Percentiles rank a stretch among this genome's conserved stretches.
Conservation (phyloP, 64 coral and sea anemone genomes). For the Dendronephthya gigantea region DNA sequence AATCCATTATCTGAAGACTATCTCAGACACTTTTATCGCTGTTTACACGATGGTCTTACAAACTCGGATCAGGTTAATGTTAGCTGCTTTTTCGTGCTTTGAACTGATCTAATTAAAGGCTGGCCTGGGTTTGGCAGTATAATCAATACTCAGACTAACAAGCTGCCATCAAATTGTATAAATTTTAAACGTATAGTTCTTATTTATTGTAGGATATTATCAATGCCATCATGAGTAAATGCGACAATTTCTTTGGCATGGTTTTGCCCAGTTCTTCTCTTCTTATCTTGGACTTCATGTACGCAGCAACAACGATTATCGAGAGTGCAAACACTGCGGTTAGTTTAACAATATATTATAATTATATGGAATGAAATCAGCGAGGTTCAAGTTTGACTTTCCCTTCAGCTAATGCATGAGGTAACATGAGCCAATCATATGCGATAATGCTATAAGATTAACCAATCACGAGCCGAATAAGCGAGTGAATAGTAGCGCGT, state of each 20-base stretch:
- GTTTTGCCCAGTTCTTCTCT: constrained; percentile 81
- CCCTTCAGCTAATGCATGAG: too few species aligned
- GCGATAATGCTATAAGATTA: too few species aligned
- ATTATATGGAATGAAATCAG: neutral
- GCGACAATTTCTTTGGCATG: constrained; percentile 76
- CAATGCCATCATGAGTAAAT: constrained; percentile 74
- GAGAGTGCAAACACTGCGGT: constrained; percentile 76
- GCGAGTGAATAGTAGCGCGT: too few species aligned
- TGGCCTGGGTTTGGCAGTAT: too few species aligned
- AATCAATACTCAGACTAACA: too few species aligned
- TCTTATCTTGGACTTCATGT: constrained; percentile 89
- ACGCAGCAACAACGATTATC: constrained; percentile 65
- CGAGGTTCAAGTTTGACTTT: neutral
- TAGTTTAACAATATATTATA: neutral
- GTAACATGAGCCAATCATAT: too few species aligned
- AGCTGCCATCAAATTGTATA: too few species aligned
- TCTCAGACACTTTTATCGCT: constrained; percentile 84
- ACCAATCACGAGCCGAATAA: too few species aligned
- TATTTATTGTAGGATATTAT: constrained; percentile 52
- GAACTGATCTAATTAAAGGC: too few species aligned
- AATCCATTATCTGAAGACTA: constrained; percentile 68
- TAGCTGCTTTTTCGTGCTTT: too few species aligned
- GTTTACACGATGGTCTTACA: constrained; percentile 84
- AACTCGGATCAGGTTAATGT: constrained; percentile 70
- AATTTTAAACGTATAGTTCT: too few species aligned